Conservation (phyloP, 2,797 vertebrate genomes). For the Cryptoprocta ferox region DNA sequence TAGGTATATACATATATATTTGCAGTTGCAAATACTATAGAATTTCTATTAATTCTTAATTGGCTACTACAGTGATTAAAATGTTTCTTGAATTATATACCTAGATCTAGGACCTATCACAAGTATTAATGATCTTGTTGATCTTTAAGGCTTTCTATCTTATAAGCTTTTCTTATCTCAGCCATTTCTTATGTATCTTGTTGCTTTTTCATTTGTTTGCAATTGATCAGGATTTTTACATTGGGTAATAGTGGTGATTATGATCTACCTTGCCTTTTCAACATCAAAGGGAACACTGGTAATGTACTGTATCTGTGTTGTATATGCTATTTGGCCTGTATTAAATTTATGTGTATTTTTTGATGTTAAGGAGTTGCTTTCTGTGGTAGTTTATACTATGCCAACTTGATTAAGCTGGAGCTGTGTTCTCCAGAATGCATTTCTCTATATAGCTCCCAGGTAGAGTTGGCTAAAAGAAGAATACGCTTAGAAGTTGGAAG, state of each 20-base stretch:
- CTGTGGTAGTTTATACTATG: not conserved
- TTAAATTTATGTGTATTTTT: not conserved
- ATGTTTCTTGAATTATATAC: not conserved
- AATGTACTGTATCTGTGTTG: not conserved
- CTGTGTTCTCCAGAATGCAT: not conserved
- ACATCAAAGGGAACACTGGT: not conserved
- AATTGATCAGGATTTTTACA: not conserved
- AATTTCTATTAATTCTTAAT: conserved; percentile 12
- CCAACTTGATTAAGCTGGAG: not conserved
- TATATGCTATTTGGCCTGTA: not conserved
- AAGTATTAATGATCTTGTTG: not conserved
- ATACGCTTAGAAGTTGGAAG: not conserved
- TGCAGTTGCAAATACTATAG: not conserved
- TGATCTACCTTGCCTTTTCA: not conserved
- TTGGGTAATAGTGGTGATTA: not conserved
- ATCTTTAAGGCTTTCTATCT: not conserved
- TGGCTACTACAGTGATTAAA: not conserved
- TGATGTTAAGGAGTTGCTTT: not conserved
- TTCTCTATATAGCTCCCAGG: not conserved
- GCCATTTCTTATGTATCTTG: not conserved
- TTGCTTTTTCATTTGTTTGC: not conserved
- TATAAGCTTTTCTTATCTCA: not conserved
- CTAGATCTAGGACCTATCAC: not conserved
- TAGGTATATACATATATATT: not conserved
- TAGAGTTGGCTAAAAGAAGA: not conserved